These are phyloP conservation scores for Chondrilla cf. caribensis DNA, from an alignment of 37 sponge, comb jelly and placozoan genomes.

Conservation along the genomic window DNA sequence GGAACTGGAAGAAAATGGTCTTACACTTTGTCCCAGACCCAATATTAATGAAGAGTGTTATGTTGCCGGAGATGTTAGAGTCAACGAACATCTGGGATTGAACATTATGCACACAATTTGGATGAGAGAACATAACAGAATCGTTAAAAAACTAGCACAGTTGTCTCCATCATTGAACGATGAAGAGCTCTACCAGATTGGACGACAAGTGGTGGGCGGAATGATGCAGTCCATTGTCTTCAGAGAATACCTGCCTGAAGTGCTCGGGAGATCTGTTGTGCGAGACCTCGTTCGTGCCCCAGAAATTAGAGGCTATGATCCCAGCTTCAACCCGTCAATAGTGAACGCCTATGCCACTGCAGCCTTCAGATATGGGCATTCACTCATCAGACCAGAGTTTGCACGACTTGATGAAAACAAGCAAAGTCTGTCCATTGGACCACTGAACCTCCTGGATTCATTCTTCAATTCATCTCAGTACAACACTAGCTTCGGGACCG, in stretches of 20 bases:
- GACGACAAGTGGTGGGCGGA: constrained; percentile 45
- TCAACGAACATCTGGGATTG: constrained; percentile 72
- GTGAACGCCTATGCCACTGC: constrained; percentile 76
- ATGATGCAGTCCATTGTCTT: constrained; percentile 21
- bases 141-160: constrained; percentile 37
- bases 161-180: constrained; percentile 86
- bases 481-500: constrained; percentile 43
- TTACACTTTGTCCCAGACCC: background rate
- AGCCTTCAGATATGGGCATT: constrained; percentile 84
- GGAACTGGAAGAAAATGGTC: background rate
- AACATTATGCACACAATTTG: constrained; percentile 78
- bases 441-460: constrained; percentile 51
- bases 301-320: constrained; percentile 54
- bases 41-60: constrained; percentile 25
- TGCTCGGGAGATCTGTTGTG: constrained; percentile 15
- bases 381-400: constrained; percentile 53
- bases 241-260: constrained; percentile 26
- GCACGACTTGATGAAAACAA: constrained; percentile 40
- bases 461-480: constrained; percentile 56
- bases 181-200: constrained; percentile 75
- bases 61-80: constrained; percentile 79
- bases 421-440: constrained; percentile 30
- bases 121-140: constrained; percentile 61
- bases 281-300: background rate
- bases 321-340: constrained; percentile 52